A percentile compares a stretch with the other conserved stretches of the same genome.
These are phyloP conservation scores for Myotis davidii DNA, from an alignment of 2,113 vertebrate species.

Conservation along the genomic window DNA sequence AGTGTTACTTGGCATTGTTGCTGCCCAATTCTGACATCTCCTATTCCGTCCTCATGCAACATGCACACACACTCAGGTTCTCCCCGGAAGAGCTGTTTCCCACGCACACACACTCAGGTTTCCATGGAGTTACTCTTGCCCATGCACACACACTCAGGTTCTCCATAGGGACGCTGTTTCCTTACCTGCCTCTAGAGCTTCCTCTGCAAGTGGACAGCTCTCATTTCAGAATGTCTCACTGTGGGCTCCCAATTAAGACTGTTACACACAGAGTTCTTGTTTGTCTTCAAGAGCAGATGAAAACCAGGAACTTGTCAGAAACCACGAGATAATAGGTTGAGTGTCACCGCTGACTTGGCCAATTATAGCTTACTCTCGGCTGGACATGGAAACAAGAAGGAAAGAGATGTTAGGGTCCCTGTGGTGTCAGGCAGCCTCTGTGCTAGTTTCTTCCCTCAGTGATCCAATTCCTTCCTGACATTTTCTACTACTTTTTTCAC, in stretches of 20 bases:
- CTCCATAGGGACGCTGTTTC: background rate
- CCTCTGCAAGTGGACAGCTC: background rate
- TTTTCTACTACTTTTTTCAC: background rate
- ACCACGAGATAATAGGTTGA: background rate
- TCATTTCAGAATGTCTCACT: background rate
- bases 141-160: too few species aligned
- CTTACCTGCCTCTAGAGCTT: slow-evolving; percentile 55
- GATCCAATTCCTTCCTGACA: background rate
- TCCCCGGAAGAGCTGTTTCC: background rate
- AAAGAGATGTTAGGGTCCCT: background rate
- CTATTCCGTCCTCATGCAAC: accelerated
- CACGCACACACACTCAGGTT: too few species aligned
- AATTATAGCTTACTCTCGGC: background rate
- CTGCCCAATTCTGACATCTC: background rate
- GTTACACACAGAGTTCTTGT: background rate
- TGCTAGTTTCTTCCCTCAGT: background rate
- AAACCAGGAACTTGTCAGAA: slow-evolving; percentile 72
- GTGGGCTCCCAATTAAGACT: background rate
- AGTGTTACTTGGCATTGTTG: accelerated
- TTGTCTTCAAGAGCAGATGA: background rate
- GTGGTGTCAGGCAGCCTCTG: background rate
- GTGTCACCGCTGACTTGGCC: background rate
- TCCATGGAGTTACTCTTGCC: background rate
- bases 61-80: accelerated
- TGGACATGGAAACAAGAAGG: background rate